Percentiles rank a stretch among this genome's conserved stretches.
phyloP scores from a whole-genome alignment of 2,888 invertebrate species.

The Caenorhabditis drosophilae region DNA sequence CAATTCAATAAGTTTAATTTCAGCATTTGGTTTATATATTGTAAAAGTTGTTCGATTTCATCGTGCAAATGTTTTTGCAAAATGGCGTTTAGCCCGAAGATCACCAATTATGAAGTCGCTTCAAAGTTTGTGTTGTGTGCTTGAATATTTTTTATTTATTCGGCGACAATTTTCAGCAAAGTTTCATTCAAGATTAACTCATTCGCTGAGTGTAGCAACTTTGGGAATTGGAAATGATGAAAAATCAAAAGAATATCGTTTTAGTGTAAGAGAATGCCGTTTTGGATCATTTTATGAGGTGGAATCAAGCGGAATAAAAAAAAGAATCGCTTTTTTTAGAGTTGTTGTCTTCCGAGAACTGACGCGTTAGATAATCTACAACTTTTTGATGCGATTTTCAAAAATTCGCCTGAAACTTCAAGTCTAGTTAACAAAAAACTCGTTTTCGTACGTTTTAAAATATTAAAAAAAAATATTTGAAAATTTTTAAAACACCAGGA shows the following conservation, averaged over 20 bases:
- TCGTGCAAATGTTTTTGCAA: slow-evolving; percentile 27
- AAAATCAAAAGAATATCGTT: slow-evolving; percentile 15
- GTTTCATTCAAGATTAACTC: slow-evolving; percentile 21
- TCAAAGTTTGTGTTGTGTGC: slow-evolving; percentile 14
- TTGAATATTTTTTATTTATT: neutral
- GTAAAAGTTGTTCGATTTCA: slow-evolving; percentile 35
- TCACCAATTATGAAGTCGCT: slow-evolving; percentile 24
- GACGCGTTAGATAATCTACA: slow-evolving; percentile 21
- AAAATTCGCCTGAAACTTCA: slow-evolving; percentile 7
- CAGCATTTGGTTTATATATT: slow-evolving; percentile 17
- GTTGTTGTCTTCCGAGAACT: slow-evolving; percentile 27
- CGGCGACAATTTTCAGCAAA: slow-evolving; percentile 22
- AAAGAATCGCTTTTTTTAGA: slow-evolving; percentile 8
- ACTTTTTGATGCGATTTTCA: slow-evolving; percentile 21
- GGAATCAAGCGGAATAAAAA: neutral
- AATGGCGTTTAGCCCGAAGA: slow-evolving; percentile 29
- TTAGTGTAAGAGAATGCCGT: slow-evolving; percentile 5
- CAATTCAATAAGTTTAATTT: neutral
- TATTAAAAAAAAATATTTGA: neutral
- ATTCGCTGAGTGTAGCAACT: slow-evolving; percentile 21
- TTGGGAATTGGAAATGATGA: slow-evolving; percentile 2
- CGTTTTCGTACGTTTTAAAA: neutral
- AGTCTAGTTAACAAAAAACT: neutral
- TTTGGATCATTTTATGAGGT: neutral
- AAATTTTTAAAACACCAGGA: neutral